Percentiles rank a stretch among this genome's conserved stretches.
Evolutionary conservation across 1,140 invertebrate species (phyloP).

Genomic region (Drosophila watanabei): DNA sequence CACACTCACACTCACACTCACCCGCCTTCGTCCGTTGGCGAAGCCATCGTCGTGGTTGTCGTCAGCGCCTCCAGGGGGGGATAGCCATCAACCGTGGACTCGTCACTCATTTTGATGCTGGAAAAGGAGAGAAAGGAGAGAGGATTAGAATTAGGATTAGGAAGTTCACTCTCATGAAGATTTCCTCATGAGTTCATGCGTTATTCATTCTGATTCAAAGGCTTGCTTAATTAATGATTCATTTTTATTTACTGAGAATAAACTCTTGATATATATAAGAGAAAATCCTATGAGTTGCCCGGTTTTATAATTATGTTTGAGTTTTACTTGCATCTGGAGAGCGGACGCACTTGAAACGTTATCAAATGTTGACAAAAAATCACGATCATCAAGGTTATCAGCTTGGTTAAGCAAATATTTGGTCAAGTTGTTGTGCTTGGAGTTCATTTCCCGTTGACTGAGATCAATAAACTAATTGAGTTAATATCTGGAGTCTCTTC

Average conservation of each 20-base stretch:
- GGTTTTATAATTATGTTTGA: constrained; percentile 1
- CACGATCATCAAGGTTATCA: constrained; percentile 28
- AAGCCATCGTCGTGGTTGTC: constrained; percentile 26
- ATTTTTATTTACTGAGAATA: neutral
- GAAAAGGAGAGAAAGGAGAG: neutral
- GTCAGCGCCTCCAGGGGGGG: constrained; percentile 41
- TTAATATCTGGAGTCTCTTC: neutral
- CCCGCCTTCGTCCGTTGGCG: constrained; percentile 61
- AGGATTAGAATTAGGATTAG: neutral
- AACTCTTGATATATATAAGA: neutral
- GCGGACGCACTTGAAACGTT: constrained; percentile 15
- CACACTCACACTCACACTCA: constrained; percentile 26
- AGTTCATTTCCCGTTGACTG: constrained; percentile 2
- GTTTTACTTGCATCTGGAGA: constrained; percentile 9
- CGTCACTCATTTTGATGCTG: constrained; percentile 61
- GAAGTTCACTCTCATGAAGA: neutral
- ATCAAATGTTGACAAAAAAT: constrained; percentile 27
- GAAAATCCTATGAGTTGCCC: neutral
- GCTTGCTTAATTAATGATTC: neutral
- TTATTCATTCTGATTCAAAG: neutral
- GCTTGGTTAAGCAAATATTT: constrained; percentile 9
- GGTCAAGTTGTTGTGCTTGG: neutral
- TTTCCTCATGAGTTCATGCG: neutral
- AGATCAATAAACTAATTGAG: neutral
- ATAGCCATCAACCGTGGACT: constrained; percentile 36